Evolutionary conservation across 2,888 invertebrate species (phyloP).

Genomic region (Caenorhabditis virilis): DNA sequence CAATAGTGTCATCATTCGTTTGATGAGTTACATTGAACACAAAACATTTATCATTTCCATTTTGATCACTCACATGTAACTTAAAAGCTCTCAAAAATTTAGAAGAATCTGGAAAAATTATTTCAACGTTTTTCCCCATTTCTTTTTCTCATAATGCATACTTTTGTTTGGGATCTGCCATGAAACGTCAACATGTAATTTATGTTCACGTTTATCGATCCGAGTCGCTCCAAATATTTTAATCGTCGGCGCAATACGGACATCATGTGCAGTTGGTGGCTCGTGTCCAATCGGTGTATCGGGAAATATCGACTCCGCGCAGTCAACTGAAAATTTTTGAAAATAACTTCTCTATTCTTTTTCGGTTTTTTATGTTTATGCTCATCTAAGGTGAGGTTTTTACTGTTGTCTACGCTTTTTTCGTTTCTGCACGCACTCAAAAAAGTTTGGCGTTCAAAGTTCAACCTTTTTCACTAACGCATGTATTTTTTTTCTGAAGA

Average conservation of each 20-base stretch:
- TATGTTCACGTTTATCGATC: constrained; percentile 44
- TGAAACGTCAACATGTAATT: constrained; percentile 64
- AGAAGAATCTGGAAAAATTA: constrained; percentile 10
- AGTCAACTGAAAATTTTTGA: constrained; percentile 52
- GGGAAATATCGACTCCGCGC: constrained; percentile 41
- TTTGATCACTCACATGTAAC: constrained; percentile 53
- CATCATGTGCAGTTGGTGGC: constrained; percentile 62
- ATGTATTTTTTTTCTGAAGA: neutral
- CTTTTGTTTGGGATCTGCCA: constrained; percentile 66
- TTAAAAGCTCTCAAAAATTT: constrained; percentile 56
- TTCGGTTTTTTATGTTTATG: neutral
- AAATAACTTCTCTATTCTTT: neutral
- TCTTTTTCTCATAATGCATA: constrained; percentile 1
- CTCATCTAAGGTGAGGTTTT: neutral
- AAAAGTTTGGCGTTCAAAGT: neutral
- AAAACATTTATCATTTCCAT: constrained; percentile 58
- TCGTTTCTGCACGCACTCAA: neutral
- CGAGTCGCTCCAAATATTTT: constrained; percentile 49
- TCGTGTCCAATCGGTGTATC: constrained; percentile 34
- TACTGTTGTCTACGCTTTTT: neutral
- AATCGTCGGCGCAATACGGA: constrained; percentile 58
- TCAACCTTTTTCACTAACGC: neutral
- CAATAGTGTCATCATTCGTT: constrained; percentile 20
- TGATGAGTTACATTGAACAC: constrained; percentile 62
- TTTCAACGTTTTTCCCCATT: no score